phyloP scores from a whole-genome alignment of 2,797 vertebrate genomes.

The Nyctibius grandis region DNA sequence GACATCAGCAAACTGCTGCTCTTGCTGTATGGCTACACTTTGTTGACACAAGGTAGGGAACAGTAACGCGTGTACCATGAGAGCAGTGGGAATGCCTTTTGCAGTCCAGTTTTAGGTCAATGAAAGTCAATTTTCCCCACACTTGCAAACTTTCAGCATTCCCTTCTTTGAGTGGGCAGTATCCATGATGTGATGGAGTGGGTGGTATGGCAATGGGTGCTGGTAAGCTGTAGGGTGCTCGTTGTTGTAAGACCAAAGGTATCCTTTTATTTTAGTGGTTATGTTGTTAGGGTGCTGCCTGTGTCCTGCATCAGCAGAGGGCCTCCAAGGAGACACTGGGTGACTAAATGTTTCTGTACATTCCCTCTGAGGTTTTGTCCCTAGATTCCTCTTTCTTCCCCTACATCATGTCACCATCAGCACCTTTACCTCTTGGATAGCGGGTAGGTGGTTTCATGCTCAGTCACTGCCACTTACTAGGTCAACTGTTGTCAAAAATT shows the following conservation, averaged over 20 bases:
- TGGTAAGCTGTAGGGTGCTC: background rate
- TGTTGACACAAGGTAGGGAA: background rate
- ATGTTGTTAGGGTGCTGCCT: background rate
- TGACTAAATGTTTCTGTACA: background rate
- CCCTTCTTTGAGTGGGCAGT: background rate
- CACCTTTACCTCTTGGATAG: background rate
- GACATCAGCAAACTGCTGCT: background rate
- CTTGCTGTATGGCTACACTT: background rate
- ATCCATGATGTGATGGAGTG: background rate
- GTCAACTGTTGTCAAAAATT: background rate
- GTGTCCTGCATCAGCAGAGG: background rate
- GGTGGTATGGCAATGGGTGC: background rate
- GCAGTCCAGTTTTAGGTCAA: background rate
- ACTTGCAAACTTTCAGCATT: background rate
- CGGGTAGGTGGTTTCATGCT: background rate
- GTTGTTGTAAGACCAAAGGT: background rate
- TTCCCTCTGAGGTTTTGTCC: background rate
- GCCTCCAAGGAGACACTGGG: accelerated
- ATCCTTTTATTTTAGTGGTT: background rate
- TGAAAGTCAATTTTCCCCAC: background rate
- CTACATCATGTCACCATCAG: background rate
- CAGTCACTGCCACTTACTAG: background rate
- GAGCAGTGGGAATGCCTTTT: background rate
- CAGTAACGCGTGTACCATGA: accelerated
- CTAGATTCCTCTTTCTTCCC: background rate